Conservation (phyloP, 2,888 invertebrate genomes). For the Megastigmus dorsalis region DNA sequence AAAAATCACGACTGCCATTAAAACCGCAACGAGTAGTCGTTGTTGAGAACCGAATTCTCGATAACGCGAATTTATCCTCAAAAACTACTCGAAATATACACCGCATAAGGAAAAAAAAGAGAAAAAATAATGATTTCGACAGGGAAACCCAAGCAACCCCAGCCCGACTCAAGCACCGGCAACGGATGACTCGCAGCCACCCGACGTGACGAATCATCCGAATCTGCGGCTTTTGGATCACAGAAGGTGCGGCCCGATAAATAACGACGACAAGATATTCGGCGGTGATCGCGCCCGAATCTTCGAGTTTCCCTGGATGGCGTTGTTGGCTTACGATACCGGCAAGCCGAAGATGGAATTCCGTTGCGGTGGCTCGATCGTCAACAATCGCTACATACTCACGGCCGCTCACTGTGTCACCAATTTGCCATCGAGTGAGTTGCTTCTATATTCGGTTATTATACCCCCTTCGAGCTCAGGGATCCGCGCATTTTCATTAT, state of each 20-base stretch:
- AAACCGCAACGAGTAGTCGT: too few species aligned
- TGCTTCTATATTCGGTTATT: too few species aligned
- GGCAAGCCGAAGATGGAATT: conserved; percentile 60
- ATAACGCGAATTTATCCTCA: too few species aligned
- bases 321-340: conserved; percentile 79
- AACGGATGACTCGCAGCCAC: conserved; percentile 57
- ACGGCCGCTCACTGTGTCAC: conserved; percentile 79
- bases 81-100: too few species aligned
- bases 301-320: conserved; percentile 86
- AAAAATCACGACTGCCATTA: too few species aligned
- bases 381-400: conserved; percentile 76
- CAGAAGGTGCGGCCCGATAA: conserved; percentile 77
- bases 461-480: too few species aligned
- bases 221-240: conserved; percentile 72
- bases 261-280: conserved; percentile 77
- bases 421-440: conserved; percentile 63
- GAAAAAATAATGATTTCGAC: too few species aligned
- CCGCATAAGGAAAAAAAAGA: too few species aligned
- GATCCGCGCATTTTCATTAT: too few species aligned
- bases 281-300: conserved; percentile 79
- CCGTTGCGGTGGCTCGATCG: conserved; percentile 75
- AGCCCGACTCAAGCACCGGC: too few species aligned
- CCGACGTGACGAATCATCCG: conserved; percentile 72
- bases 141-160: not conserved
- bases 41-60: too few species aligned